Evolutionary conservation across 2,113 vertebrate genomes (phyloP).

Genomic region (Chrysemys picta): DNA sequence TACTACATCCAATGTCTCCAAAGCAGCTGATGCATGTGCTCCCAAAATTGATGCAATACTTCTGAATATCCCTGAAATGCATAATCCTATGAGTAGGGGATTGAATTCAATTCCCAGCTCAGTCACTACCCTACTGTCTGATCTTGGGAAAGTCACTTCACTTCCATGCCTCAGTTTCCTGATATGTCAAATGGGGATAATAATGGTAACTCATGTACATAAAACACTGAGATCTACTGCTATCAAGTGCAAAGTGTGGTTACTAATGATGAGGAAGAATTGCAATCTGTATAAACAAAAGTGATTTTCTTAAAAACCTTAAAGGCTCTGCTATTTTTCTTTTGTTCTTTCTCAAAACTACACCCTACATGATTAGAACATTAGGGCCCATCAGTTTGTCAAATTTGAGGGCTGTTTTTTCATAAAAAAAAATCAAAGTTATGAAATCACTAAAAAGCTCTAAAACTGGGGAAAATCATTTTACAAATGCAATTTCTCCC

Average conservation of each 20-base stretch:
- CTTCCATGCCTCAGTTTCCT: not conserved
- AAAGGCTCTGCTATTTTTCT: not conserved
- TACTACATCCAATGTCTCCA: not conserved
- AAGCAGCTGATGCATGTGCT: fast-evolving
- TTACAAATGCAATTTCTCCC: constrained; percentile 53
- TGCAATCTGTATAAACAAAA: not conserved
- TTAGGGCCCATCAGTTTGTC: constrained; percentile 63
- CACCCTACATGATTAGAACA: constrained; percentile 43
- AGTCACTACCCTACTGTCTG: not conserved
- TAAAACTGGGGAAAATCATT: constrained; percentile 41
- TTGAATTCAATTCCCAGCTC: not conserved
- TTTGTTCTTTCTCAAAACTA: not conserved
- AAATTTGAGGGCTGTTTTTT: constrained; percentile 27
- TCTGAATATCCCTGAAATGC: not conserved
- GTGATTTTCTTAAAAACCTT: constrained; percentile 3
- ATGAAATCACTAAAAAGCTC: constrained; percentile 51
- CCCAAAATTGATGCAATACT: not conserved
- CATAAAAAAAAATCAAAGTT: not conserved
- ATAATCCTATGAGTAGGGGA: not conserved
- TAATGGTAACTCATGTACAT: not conserved
- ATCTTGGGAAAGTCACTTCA: not conserved
- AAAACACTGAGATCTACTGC: not conserved
- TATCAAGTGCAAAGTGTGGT: not conserved
- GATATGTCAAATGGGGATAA: not conserved
- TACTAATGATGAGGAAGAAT: not conserved